phyloP scores from a whole-genome alignment of 2,113 vertebrate genomes.

The Anthoscopus minutus region DNA sequence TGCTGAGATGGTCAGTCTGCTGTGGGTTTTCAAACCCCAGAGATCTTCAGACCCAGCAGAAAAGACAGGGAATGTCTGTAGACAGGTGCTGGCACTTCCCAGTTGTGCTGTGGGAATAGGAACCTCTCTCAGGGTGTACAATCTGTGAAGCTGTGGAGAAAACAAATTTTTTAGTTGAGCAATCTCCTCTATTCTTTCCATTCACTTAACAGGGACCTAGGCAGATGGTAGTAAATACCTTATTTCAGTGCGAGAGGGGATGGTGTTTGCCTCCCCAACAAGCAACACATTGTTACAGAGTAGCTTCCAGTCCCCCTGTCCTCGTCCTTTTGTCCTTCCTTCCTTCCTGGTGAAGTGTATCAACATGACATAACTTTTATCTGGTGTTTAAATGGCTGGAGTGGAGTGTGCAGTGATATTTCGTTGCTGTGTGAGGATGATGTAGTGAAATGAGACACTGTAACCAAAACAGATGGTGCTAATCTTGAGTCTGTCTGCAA shows the following conservation, averaged over 20 bases:
- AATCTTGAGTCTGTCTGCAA: conserved; percentile 61
- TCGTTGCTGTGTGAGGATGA: conserved; percentile 30
- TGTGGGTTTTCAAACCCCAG: background rate
- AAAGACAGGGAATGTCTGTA: too few species aligned
- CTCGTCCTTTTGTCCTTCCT: background rate
- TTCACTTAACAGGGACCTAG: background rate
- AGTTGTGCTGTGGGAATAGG: background rate
- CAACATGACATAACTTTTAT: background rate
- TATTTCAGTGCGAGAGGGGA: background rate
- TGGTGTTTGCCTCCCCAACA: background rate
- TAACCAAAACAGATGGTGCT: conserved; percentile 64
- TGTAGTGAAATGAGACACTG: conserved; percentile 33
- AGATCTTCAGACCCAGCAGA: background rate
- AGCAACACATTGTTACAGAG: background rate
- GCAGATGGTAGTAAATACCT: background rate
- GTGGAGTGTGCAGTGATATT: conserved; percentile 13
- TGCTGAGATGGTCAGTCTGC: background rate
- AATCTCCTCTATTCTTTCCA: background rate
- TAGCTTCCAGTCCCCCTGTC: background rate
- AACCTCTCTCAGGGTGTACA: background rate
- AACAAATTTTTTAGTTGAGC: background rate
- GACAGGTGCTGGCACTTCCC: background rate
- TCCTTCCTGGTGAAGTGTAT: background rate
- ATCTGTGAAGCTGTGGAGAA: background rate
- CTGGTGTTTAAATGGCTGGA: conserved; percentile 22